Base-by-base conservation (phyloP, 1,140 invertebrate species). In the Tigriopus japonicus region DNA sequence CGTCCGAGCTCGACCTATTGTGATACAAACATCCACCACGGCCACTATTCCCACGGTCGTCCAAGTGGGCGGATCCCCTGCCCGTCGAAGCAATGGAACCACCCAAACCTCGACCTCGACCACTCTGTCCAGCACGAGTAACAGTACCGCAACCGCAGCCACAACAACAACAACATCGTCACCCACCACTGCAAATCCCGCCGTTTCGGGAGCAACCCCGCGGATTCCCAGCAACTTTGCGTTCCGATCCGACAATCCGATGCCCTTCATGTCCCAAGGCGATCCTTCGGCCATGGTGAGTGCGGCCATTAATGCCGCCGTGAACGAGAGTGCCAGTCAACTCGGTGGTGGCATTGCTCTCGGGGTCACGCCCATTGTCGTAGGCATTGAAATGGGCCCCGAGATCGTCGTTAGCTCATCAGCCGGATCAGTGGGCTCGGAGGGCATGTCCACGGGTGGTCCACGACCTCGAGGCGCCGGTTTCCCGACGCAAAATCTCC, bases 1-100 rank as follows among this genome's bases (percentile, higher is more conserved):
- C 62, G 72, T 90, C 21, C 73, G 80, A 52, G 85, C 82, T 66
- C 75, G 80, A 42, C 68, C 83, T 28, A 79, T 85, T 60, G 71
- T 85, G 42, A 78, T 85, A 24, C 52, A 54, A 23, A 54, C 19
- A 21, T 28, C 52, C 5, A n/a, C 52, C 52, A 19, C 45, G 21
- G 21, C 35, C 21, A 35, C 28, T 3, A 9, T 35, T 3, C 28
- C 28, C 28, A 35, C 28, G 28, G 28, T 35, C 28, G 60, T 71
- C 28, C 70, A 71, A 3, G 70, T 69, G 28, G 63, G 72, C 42
- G 72, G 69, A 24, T 55, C 24, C 3, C 53, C 17, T 7, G 23
- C 17, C 35, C 40, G 56, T 24, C 17, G 71, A 14, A 52, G 49
- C 17, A 62, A 49, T 35, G 43, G 51, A 45, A 19, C 63, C 28